Evolutionary conservation across 2,888 invertebrate species (phyloP), one percentile per base, ranked within the genome.

Genomic region (Troglohyphantes excavatus): DNA sequence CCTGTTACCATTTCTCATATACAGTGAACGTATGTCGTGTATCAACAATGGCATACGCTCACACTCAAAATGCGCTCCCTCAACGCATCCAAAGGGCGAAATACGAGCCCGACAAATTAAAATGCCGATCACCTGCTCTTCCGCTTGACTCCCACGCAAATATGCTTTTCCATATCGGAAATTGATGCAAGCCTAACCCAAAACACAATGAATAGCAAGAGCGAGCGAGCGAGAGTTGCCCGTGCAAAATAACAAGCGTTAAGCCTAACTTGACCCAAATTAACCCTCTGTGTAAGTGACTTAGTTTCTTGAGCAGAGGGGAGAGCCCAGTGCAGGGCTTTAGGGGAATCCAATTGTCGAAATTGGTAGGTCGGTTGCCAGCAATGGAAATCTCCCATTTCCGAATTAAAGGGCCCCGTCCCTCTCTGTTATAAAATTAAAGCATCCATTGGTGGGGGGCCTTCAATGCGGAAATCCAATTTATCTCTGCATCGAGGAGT

Each of bases 201-300:
- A 75, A 75, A 75, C 67, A 53, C 65, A 39, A 43, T 33, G 59
- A 26, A 67, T n/a, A n/a, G n/a, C n/a, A n/a, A n/a, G n/a, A n/a
- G n/a, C n/a, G n/a, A n/a, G 78, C 39, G 84, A 21, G 26, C 46
- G 29, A 33, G 46, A 81, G 67, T 59, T 65, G 59, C 26, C 39
- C 39, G 26, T 65, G 27, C 75, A 61, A 78, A 70, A 68, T 90
- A 84, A 90, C 81, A 75, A 84, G 85, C 79, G 90, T 90, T 90
- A 85, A 76, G 85, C 90, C 79, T 90, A 90, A 90, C 90, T 90
- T 90, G 90, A 90, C 90, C 85, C 90, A 90, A 90, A 90, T 90
- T 90, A 90, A 90, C 90, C 90, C 73, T 61, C 73, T 63, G 53
- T 59, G 73, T 84, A 90, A 90, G 85, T 85, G 76, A 90, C 85